Evolutionary conservation across 2,888 invertebrate genomes (phyloP).

Genomic region (Mayetiola destructor): DNA sequence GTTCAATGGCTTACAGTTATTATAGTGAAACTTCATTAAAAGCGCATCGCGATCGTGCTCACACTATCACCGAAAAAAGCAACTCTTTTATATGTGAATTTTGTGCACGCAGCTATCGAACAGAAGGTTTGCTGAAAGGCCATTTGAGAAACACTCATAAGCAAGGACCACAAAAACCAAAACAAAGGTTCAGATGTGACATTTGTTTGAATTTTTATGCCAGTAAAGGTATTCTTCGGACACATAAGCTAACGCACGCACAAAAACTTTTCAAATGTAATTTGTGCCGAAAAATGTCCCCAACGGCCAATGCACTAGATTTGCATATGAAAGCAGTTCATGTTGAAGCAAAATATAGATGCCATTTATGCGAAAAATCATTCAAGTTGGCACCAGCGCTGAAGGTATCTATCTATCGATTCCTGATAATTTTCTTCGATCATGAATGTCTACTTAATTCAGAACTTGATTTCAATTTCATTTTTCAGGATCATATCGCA

Average conservation of each 20-base stretch:
- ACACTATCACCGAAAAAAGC: no score
- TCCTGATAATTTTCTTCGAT: no score
- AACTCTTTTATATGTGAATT: no score
- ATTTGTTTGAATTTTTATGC: background rate
- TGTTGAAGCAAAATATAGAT: background rate
- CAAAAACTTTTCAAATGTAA: background rate
- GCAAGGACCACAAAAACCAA: background rate
- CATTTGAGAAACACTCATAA: background rate
- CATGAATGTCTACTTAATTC: background rate
- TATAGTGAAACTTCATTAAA: no score
- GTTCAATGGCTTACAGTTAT: no score
- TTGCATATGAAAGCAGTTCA: background rate
- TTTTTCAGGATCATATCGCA: background rate
- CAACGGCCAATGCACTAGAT: background rate
- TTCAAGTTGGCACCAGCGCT: background rate
- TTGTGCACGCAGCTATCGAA: no score
- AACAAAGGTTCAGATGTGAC: background rate
- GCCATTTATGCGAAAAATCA: background rate
- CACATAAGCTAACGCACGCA: background rate
- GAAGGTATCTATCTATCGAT: background rate
- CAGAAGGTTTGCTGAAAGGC: no score
- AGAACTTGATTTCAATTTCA: background rate
- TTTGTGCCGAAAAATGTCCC: background rate
- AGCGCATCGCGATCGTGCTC: no score
- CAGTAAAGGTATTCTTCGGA: background rate